These are phyloP conservation scores for Eueremaeus valkanovi DNA, from an alignment of 2,888 invertebrate species.

Conservation along the genomic window DNA sequence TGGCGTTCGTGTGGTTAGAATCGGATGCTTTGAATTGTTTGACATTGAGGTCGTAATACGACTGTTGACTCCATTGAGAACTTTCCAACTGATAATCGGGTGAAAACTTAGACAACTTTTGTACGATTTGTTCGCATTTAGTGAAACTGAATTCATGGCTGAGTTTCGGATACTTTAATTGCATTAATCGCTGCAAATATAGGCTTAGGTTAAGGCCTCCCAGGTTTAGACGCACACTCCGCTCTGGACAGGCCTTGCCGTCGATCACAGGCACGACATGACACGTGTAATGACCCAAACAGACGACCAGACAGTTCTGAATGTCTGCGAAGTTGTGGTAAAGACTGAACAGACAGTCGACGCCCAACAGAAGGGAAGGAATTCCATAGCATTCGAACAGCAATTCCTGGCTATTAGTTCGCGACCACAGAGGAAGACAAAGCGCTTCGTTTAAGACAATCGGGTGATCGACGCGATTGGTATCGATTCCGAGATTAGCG, in stretches of 20 bases:
- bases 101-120: background rate
- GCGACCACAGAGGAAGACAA: constrained; percentile 11
- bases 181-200: constrained; percentile 25
- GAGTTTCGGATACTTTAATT: background rate
- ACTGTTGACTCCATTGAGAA: background rate
- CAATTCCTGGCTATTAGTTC: background rate
- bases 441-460: constrained; percentile 11
- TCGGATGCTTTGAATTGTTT: constrained; percentile 15
- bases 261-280: background rate
- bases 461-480: constrained; percentile 3
- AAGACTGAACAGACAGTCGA: constrained; percentile 20
- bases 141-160: constrained; percentile 15
- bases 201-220: constrained; percentile 17
- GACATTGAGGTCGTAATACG: background rate
- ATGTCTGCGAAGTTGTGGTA: constrained; percentile 9
- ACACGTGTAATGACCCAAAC: constrained; percentile 19
- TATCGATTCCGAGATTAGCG: background rate
- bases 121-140: constrained; percentile 24
- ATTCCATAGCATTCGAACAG: constrained; percentile 31
- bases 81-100: constrained; percentile 6
- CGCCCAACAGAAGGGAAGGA: constrained; percentile 5
- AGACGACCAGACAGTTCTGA: constrained; percentile 8
- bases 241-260: background rate
- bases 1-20: background rate
- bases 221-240: background rate